These are phyloP conservation scores for Propithecus perrieri DNA, from an alignment of 2,797 vertebrate species.

Conservation along the genomic window DNA sequence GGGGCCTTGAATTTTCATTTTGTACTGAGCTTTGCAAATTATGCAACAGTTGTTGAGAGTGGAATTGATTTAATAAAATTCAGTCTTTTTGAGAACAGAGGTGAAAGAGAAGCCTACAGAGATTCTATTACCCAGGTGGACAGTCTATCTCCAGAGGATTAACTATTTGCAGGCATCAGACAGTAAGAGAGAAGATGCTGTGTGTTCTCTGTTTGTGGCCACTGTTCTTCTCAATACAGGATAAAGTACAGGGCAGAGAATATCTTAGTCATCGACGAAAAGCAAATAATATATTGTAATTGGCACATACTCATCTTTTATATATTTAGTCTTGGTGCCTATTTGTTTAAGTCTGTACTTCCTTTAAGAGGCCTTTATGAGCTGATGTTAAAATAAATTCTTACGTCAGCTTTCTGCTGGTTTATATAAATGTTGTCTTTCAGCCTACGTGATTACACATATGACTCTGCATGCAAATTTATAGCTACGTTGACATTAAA, in stretches of 20 bases:
- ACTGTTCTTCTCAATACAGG: not conserved
- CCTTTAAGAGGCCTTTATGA: constrained; percentile 22
- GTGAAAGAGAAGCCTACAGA: not conserved
- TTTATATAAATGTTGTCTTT: not conserved
- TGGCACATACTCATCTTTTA: not conserved
- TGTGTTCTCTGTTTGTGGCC: not conserved
- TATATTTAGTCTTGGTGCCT: not conserved
- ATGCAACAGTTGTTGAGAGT: not conserved
- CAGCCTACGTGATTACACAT: not conserved
- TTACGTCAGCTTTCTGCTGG: not conserved
- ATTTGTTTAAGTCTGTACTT: not conserved
- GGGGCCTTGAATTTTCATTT: not conserved
- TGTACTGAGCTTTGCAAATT: not conserved
- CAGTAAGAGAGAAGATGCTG: not conserved
- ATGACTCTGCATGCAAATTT: not conserved
- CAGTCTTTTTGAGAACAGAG: not conserved
- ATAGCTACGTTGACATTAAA: not conserved
- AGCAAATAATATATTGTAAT: not conserved
- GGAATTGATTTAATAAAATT: not conserved
- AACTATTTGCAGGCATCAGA: too few relatives aligned
- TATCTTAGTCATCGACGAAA: not conserved
- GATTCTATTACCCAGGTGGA: not conserved
- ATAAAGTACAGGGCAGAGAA: not conserved
- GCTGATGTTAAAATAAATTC: not conserved
- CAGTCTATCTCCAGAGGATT: not conserved